These are phyloP conservation scores for Anabas testudineus DNA, from an alignment of 2,797 vertebrate genomes.

Conservation along the genomic window DNA sequence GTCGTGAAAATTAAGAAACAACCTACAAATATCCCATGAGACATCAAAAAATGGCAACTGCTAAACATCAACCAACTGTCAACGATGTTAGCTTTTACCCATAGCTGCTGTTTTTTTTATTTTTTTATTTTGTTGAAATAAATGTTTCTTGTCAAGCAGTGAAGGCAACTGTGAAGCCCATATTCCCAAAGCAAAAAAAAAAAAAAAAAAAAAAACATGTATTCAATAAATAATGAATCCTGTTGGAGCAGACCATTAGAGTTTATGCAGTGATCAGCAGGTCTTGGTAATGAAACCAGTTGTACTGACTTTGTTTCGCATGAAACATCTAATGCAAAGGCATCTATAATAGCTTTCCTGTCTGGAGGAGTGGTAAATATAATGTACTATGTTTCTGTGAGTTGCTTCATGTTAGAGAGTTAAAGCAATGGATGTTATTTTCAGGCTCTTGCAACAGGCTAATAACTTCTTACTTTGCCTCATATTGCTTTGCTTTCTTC, in stretches of 20 bases:
- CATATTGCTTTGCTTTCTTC: conserved; percentile 27
- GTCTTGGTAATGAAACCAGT: conserved; percentile 55
- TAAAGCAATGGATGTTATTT: background rate
- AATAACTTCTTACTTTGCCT: conserved; percentile 12
- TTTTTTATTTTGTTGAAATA: background rate
- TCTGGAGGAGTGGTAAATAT: conserved; percentile 47
- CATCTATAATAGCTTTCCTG: conserved; percentile 53
- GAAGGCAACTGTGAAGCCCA: conserved; percentile 2
- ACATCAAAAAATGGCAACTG: no score
- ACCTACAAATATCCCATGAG: no score
- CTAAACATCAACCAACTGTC: no score
- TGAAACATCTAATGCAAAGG: conserved; percentile 52
- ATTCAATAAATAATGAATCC: conserved; percentile 52
- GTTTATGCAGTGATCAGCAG: conserved; percentile 51
- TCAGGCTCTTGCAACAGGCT: conserved; percentile 30
- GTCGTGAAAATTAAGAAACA: no score
- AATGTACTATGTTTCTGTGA: conserved; percentile 19
- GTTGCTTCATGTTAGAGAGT: background rate
- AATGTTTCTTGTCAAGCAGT: conserved; percentile 22
- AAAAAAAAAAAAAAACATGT: conserved; percentile 44
- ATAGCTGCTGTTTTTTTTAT: background rate
- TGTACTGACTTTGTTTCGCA: conserved; percentile 29
- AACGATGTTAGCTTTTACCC: background rate
- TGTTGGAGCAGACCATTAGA: conserved; percentile 34
- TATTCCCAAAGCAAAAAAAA: conserved; percentile 26